Evolutionary conservation across 2,888 invertebrate species (phyloP).

Genomic region (Caenorhabditis becei): DNA sequence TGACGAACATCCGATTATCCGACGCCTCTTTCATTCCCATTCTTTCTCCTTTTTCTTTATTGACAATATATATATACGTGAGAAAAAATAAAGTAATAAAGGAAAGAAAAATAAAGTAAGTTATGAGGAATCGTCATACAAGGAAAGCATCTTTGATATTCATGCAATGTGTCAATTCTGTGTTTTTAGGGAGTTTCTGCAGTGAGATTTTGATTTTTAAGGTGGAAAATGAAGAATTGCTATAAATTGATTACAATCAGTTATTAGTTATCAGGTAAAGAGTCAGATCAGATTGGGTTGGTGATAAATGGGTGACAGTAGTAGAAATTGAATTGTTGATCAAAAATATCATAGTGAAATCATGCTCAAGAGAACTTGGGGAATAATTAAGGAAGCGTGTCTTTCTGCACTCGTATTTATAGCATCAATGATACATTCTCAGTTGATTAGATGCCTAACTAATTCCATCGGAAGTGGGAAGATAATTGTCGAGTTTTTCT

Average conservation of each 20-base stretch:
- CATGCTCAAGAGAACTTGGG: not conserved
- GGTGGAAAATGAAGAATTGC: not conserved
- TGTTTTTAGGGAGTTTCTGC: not conserved
- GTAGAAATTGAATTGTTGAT: not conserved
- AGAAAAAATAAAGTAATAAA: not conserved
- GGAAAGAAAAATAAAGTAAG: constrained; percentile 12
- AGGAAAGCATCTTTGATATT: constrained; percentile 38
- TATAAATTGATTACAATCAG: constrained; percentile 4
- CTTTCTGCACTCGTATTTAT: constrained; percentile 44
- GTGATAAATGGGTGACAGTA: no score
- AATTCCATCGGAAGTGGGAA: constrained; percentile 93
- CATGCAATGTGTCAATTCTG: constrained; percentile 18
- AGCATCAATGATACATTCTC: constrained; percentile 34
- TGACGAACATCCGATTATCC: constrained; percentile 2
- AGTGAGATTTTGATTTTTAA: no score
- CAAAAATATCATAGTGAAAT: not conserved
- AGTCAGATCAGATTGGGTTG: no score
- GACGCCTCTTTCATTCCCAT: not conserved
- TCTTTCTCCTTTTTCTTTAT: constrained; percentile 8
- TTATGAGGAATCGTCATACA: constrained; percentile 4
- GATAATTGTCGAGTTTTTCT: constrained; percentile 83
- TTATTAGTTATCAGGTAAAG: no score
- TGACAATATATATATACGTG: constrained; percentile 10
- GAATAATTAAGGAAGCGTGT: constrained; percentile 16
- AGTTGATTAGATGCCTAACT: constrained; percentile 84